Evolutionary conservation across 2,113 vertebrate species (phyloP).

Genomic region (Phocoena sinus): DNA sequence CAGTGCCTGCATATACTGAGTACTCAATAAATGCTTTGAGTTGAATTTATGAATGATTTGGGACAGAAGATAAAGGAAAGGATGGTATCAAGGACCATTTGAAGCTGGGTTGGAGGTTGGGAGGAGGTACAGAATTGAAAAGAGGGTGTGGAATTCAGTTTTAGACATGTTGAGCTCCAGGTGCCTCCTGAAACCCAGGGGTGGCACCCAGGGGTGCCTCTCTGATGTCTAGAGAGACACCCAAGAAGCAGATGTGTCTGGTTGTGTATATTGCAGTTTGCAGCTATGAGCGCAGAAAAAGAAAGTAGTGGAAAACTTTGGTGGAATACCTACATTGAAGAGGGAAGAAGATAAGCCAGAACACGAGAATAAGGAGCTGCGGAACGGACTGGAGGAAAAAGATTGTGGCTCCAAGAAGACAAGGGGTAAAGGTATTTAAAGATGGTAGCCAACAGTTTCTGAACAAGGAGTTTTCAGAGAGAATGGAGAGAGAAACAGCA

Average conservation of each 20-base stretch:
- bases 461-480: neutral
- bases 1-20: neutral
- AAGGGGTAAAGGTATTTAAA: neutral
- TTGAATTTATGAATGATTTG: neutral
- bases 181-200: neutral
- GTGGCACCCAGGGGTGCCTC: neutral
- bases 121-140: neutral
- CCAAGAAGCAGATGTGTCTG: neutral
- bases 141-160: neutral
- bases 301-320: neutral
- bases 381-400: neutral
- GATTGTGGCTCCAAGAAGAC: neutral
- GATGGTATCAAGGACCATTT: neutral
- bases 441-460: neutral
- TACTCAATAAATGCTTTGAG: neutral
- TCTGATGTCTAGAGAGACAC: neutral
- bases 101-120: neutral
- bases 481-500: neutral
- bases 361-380: neutral
- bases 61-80: neutral
- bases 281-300: neutral
- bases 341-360: neutral
- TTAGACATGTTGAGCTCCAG: neutral
- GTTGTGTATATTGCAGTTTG: neutral
- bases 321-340: neutral